Evolutionary conservation across 2,888 invertebrate species (phyloP), one percentile per base, ranked within the genome.

Genomic region (Rhaphigaster nebulosa): DNA sequence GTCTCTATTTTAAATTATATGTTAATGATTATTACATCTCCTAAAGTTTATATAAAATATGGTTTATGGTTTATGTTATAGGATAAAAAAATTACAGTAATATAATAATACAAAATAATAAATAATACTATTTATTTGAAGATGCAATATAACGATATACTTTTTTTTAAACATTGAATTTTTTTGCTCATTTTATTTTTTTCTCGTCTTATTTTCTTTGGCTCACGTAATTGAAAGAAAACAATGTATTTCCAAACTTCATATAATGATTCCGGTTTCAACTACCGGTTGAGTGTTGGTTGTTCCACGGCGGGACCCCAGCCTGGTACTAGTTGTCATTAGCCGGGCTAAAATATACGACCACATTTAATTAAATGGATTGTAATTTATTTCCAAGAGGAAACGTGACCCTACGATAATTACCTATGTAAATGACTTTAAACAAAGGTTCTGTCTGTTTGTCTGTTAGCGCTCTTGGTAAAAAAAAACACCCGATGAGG

Each of bases 391-490:
- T 89, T 89, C 50, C 38, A 15, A 54, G 76, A 20, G 29, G 54
- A 76, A 89, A 89, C 89, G 89, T 89, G 89, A 89, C 89, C 65
- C 50, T 15, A 89, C 15, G 70, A 70, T 89, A 89, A 89, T 89
- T 89, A 89, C 50, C 45, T 89, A 89, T 70, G 89, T 89, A 89
- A 89, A 89, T 88, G 88, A 41, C 56, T 60, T 34, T 60, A 88
- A 88, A 60, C 56, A 87, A 88, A 60, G 88, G 88, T 88, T 60
- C 65, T 65, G 60, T 88, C 88, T 65, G 88, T 88, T 88, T 87
- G 87, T 87, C 87, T 88, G 88, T 41, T 88, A 26, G 70, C 65
- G 45, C 23, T 23, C 26, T 29, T 1, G 41, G 60, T 34, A 84
- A 65, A 65, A 65, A 65, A 88, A 65, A 60, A 13, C 26, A 18